A percentile compares a stretch with the other conserved stretches of the same genome.
These are phyloP conservation scores for Trigoniulus corallinus DNA, from an alignment of 1,140 invertebrate species.

Conservation along the genomic window DNA sequence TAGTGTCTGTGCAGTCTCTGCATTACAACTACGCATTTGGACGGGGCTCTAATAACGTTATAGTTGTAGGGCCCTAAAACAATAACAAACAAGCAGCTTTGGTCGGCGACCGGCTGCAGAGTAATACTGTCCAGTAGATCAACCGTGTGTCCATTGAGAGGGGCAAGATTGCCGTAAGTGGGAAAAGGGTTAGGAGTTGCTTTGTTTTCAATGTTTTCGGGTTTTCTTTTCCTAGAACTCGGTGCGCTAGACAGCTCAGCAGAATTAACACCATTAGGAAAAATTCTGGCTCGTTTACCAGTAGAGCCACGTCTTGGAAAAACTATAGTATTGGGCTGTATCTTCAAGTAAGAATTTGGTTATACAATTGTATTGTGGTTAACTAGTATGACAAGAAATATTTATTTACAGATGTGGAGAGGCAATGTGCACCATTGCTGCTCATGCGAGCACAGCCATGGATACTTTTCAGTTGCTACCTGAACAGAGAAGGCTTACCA, in stretches of 20 bases:
- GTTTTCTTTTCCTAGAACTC: conserved; percentile 5
- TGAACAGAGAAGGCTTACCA: conserved; percentile 40
- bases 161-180: no score
- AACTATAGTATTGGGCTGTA: conserved; percentile 80
- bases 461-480: conserved; percentile 34
- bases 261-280: conserved; percentile 72
- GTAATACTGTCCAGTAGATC: no score
- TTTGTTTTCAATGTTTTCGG: no score
- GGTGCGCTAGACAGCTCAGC: conserved; percentile 50
- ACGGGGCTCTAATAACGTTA: no score
- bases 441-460: conserved; percentile 78
- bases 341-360: conserved; percentile 38
- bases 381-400: not conserved
- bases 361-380: not conserved
- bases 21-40: no score
- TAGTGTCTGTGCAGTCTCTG: no score
- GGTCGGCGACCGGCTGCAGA: no score
- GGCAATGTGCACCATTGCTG: conserved; percentile 79
- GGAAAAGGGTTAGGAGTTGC: no score
- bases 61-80: no score
- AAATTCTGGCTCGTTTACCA: conserved; percentile 78
- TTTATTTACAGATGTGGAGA: conserved; percentile 47
- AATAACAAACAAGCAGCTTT: no score
- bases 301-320: conserved; percentile 84
- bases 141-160: no score